Conservation (phyloP, 2,797 vertebrate genomes). For the Anabas testudineus region DNA sequence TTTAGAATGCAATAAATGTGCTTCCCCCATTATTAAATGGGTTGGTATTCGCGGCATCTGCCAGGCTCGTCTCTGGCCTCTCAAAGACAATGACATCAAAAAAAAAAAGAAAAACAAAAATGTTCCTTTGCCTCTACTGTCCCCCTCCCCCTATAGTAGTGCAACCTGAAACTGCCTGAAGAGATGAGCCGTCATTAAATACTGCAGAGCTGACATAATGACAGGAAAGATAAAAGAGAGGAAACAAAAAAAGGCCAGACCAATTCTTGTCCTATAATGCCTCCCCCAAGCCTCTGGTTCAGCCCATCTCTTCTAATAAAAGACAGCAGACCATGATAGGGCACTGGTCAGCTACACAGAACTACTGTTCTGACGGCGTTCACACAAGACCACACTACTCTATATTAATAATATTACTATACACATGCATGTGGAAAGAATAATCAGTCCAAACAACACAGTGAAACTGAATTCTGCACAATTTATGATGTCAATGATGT, state of each 20-base stretch:
- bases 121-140: slow-evolving; percentile 52
- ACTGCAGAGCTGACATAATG: slow-evolving; percentile 84
- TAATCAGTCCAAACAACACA: slow-evolving; percentile 33
- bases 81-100: slow-evolving; percentile 78
- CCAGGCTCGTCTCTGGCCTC: slow-evolving; percentile 62
- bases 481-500: neutral
- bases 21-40: slow-evolving; percentile 51
- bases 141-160: slow-evolving; percentile 67
- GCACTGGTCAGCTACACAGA: slow-evolving; percentile 72
- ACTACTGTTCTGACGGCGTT: slow-evolving; percentile 52
- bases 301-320: slow-evolving; percentile 75
- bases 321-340: slow-evolving; percentile 69
- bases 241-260: slow-evolving; percentile 80
- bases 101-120: slow-evolving; percentile 45
- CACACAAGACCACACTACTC: slow-evolving; percentile 1
- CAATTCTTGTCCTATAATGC: slow-evolving; percentile 79
- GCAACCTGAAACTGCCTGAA: slow-evolving; percentile 85
- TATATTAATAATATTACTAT: slow-evolving; percentile 31
- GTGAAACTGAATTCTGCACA: slow-evolving; percentile 11
- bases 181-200: slow-evolving; percentile 86
- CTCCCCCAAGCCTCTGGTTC: slow-evolving; percentile 67
- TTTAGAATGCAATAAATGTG: slow-evolving; percentile 65
- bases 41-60: slow-evolving; percentile 76
- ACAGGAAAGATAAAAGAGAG: slow-evolving; percentile 83
- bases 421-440: slow-evolving; percentile 28